A percentile compares a stretch with the other conserved stretches of the same genome.
Conservation (phyloP, 53 echinoderm and acorn worm genomes). For the Antedon mediterranea region DNA sequence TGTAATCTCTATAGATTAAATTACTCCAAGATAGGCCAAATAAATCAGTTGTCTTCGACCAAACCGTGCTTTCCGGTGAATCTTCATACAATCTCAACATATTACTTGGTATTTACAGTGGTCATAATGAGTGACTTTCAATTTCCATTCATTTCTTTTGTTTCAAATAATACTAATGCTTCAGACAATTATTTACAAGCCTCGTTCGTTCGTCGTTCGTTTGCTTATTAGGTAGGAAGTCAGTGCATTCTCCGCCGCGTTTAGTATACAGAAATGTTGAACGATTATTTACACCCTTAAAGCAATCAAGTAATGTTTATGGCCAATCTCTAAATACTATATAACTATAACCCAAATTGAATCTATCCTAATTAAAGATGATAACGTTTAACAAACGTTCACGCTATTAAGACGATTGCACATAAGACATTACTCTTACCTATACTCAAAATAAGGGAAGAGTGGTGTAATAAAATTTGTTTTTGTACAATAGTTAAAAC, state of each 20-base stretch:
- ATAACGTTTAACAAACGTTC: neutral
- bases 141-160: neutral
- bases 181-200: neutral
- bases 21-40: constrained; percentile 1
- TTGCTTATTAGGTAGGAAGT: neutral
- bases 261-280: neutral
- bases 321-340: neutral
- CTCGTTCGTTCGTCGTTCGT: neutral
- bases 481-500: too few relatives aligned
- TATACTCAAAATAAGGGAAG: too few relatives aligned
- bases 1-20: neutral
- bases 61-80: neutral
- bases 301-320: neutral
- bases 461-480: too few relatives aligned
- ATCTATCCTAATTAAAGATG: neutral
- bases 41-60: neutral
- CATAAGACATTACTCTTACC: too few relatives aligned
- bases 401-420: too few relatives aligned
- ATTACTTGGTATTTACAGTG: neutral
- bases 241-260: too few relatives aligned
- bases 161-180: neutral
- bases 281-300: neutral
- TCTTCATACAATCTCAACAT: neutral
- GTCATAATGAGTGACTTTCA: neutral
- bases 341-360: neutral